These are phyloP conservation scores for Achroia grisella DNA, from an alignment of 1,140 invertebrate species.

Conservation along the genomic window DNA sequence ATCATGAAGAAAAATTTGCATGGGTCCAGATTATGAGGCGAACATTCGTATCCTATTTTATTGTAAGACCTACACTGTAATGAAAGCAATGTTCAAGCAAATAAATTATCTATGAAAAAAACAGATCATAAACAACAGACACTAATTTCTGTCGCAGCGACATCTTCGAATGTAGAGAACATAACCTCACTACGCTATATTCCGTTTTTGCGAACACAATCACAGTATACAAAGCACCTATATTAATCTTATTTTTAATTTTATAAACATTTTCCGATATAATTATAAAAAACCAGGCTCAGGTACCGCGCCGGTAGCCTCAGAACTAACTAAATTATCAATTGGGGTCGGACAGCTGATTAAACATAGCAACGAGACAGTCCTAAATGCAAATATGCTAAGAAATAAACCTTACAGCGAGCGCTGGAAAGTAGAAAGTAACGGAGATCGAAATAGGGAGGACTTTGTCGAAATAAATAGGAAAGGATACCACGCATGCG, in stretches of 20 bases:
- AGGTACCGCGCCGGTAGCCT: conserved; percentile 37
- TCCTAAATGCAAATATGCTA: conserved; percentile 20
- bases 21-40: too few relatives aligned
- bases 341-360: conserved; percentile 60
- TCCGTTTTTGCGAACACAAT: background rate
- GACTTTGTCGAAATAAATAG: conserved; percentile 25
- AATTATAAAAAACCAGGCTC: conserved; percentile 13
- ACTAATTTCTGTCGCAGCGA: too few relatives aligned
- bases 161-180: too few relatives aligned
- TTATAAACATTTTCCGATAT: conserved; percentile 3
- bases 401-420: conserved; percentile 34
- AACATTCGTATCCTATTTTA: too few relatives aligned
- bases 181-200: background rate
- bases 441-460: conserved; percentile 8
- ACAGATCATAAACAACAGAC: too few relatives aligned
- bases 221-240: conserved; percentile 5
- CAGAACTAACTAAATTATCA: conserved; percentile 65
- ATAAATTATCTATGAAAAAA: too few relatives aligned
- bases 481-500: conserved; percentile 31
- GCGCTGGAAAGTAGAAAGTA: conserved; percentile 30
- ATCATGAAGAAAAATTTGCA: too few relatives aligned
- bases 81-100: too few relatives aligned
- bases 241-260: background rate
- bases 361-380: conserved; percentile 46
- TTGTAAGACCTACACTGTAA: too few relatives aligned